A percentile compares a stretch with the other conserved stretches of the same genome.
Conservation (phyloP, 2,113 vertebrate genomes). For the Choloepus hoffmanni region DNA sequence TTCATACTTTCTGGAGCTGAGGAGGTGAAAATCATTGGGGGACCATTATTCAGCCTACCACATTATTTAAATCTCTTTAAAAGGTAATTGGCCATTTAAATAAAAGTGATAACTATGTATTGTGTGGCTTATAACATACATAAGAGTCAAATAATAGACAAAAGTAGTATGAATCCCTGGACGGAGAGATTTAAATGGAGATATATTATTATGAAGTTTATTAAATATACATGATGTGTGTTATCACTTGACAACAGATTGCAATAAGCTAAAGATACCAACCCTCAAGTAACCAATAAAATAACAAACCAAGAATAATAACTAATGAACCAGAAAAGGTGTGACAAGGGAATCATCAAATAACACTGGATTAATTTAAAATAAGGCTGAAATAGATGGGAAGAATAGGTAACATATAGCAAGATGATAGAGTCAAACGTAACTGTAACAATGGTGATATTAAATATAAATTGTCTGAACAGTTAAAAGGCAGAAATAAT, state of each 20-base stretch:
- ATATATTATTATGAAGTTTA: not conserved
- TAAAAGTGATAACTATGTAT: not conserved
- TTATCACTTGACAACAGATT: not conserved
- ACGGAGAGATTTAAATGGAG: not conserved
- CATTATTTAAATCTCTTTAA: not conserved
- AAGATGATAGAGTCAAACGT: not conserved
- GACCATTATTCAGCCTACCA: no score
- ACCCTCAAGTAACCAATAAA: not conserved
- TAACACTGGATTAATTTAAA: not conserved
- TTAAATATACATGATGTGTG: not conserved
- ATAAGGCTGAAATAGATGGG: not conserved
- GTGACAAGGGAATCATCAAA: not conserved
- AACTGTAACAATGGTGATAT: not conserved
- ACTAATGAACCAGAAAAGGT: not conserved
- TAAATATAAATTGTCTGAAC: no score
- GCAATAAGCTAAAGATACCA: not conserved
- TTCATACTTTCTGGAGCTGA: not conserved
- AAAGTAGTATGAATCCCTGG: not conserved
- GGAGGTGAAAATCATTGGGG: not conserved
- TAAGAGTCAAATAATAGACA: not conserved
- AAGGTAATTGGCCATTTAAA: not conserved
- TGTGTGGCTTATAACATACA: not conserved
- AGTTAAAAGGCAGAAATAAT: no score
- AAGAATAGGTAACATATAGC: not conserved
- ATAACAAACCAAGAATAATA: not conserved